Base-by-base conservation (phyloP, 1,140 invertebrate genomes). In the Sesamia nonagrioides region DNA sequence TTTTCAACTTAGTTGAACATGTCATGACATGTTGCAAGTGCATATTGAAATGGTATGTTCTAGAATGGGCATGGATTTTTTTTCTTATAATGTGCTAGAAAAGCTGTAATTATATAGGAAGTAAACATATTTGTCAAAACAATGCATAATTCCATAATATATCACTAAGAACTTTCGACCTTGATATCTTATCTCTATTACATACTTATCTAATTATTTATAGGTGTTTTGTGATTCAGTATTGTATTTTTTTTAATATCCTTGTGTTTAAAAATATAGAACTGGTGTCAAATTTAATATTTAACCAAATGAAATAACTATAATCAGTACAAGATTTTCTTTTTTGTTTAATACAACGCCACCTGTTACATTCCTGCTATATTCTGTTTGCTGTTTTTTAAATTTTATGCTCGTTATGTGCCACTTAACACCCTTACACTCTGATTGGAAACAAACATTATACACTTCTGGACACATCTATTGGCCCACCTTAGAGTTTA, bases 101-200 rank as follows among this genome's bases (percentile, higher is more conserved):
- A 27, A 27, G 3, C 27, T 73, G 15, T 33, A 9, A 37, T 42
- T 18, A 37, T 13, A 13, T 68, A 58, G 27, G 58, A 58, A 60
- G 48, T 73, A 73, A 73, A 73, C 54, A 73, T 58, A 40, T 35
- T 21, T 18, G 7, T 66, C 17, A 66, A 27, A 73, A 52, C 8
- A 27, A 27, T 27, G n/a, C 37, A 56, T 40, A 37, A 42, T 58
- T 18, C 61, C 45, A n/a, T n/a, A n/a, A n/a, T n/a, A n/a, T n/a
- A n/a, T n/a, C n/a, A n/a, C n/a, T n/a, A 61, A 81, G 69, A 61
- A 74, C 63, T 68, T 54, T 37, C 52, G 45, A 77, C 78, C 69
- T 73, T 80, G 58, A 69, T 76, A 54, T 35, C 48, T 76, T 63
- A 77, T 63, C 58, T 60, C 11, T 9, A 17, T 18, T 48, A 27